Conservation (phyloP, 2,797 vertebrate species). For the Chromobotia macracanthus region DNA sequence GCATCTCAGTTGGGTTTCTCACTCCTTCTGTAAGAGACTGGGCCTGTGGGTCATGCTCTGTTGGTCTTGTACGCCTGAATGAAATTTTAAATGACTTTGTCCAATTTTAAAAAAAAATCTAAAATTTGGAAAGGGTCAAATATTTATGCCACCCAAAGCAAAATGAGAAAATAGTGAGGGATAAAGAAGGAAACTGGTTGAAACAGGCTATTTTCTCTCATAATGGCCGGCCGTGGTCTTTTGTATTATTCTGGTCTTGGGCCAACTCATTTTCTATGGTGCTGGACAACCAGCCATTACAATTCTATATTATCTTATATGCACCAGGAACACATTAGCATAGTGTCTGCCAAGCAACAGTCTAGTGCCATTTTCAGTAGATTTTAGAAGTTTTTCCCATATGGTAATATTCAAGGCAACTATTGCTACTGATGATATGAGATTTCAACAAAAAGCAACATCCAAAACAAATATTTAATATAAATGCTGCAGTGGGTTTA, state of each 20-base stretch:
- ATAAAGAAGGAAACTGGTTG: constrained; percentile 24
- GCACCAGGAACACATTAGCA: constrained; percentile 39
- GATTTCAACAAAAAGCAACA: background rate
- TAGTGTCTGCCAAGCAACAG: background rate
- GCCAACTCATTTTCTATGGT: constrained; percentile 14
- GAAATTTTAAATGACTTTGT: constrained; percentile 72
- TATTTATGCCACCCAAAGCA: constrained; percentile 46
- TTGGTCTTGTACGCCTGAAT: constrained; percentile 6
- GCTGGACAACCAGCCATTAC: constrained; percentile 19
- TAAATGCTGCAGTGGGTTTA: background rate
- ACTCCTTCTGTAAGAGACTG: constrained; percentile 6
- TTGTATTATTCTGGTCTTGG: constrained; percentile 28
- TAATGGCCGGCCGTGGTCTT: constrained; percentile 17
- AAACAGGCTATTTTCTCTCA: constrained; percentile 39
- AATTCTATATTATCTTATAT: constrained; percentile 32
- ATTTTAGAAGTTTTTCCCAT: background rate
- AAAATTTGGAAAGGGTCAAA: constrained; percentile 47
- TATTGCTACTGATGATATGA: background rate
- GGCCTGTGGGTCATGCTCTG: constrained; percentile 9
- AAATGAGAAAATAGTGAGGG: constrained; percentile 31
- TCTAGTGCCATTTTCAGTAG: background rate
- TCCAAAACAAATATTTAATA: too few relatives aligned
- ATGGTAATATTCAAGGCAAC: constrained; percentile 2
- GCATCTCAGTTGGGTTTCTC: background rate
- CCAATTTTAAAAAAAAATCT: too few relatives aligned